Evolutionary conservation across 2,797 vertebrate species (phyloP), one percentile per base, ranked within the genome.

Genomic region (Mormyrus hasselquistii): DNA sequence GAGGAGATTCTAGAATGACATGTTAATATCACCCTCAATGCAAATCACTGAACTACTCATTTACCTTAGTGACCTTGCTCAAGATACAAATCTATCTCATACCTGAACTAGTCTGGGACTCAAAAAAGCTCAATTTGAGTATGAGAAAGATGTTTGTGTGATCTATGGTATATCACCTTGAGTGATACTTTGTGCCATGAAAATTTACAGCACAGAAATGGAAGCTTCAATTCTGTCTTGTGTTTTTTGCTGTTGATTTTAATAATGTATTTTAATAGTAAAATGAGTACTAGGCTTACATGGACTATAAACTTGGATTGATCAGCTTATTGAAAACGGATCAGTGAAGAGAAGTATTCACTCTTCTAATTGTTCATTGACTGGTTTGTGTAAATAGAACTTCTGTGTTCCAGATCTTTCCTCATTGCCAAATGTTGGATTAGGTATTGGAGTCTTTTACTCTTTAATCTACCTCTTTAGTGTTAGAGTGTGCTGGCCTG

Each of bases 341-440:
- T 7, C 19, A 29, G 83, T 85, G 25, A 49, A 10, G 5, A 65
- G 38, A 34, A 34, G 14, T 86, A 53, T 55, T 34, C 49, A 57
- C 52, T 29, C 4, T 10, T 10, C 22, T 65, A 65, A 65, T 34
- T 76, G 34, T 76, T 76, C 29, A 76, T 34, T 57, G 55, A 88
- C 34, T 25, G 44, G 41, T 88, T 88, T 44, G 50, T 88, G 19
- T 3, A 19, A 25, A 16, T 29, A 34, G 10, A 34, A 25, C 25
- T 47, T 57, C 9, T 59, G 41, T 0, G 38, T 89, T 62, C 19
- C 25, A 55, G 16, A 14, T 29, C 29, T 88, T 57, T 79, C 22
- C 47, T 57, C 22, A 22, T 82, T 76, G 87, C n/a, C 65, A 88
- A 88, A 88, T 88, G 47, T 69, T 65, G 41, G 49, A 44, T 79